Evolutionary conservation across 2,113 vertebrate genomes (phyloP), one percentile per base, ranked within the genome.

Genomic region (Dasyurus viverrinus): DNA sequence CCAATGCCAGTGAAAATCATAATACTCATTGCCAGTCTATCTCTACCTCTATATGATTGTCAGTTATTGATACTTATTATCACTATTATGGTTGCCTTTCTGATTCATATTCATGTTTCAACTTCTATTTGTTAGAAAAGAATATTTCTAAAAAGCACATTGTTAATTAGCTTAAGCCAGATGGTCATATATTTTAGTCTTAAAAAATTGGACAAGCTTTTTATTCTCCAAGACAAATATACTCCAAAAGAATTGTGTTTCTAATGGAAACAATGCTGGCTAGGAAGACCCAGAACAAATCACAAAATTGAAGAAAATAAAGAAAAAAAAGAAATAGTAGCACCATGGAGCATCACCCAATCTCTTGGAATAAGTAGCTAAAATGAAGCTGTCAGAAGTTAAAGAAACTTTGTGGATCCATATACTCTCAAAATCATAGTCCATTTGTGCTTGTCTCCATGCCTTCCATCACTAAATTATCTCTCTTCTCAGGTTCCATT

Each of bases 191-290:
- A 93, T 89, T 96, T 97, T 94, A 46, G 54, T 96, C 22, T 90
- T 90, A 25, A 93, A 19, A 93, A 93, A 91, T 76, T 91, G 24
- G 53, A 94, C 95, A 96, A 60, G 46, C 23, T 90, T 90, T 90
- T 90, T 48, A 25, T 90, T 48, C 47, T 48, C 4, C 48, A 26
- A 2, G 25, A 47, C 1, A 46, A 48, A 90, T 47, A 90, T 5
- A 24, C 3, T 25, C 42, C n/a, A 23, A 89, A 47, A 89, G 42
- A 89, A 47, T 24, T 89, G 22, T 89, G 89, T 89, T 48, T 89
- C 46, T 47, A 89, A 25, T 48, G 46, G 25, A 89, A 89, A 89
- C 10, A 89, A 47, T 48, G 46, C 3, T 89, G 89, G 11, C 6
- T 89, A 48, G 24, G 47, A 89, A 36, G 89, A 89, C 46, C 14